These are phyloP conservation scores for Dysmachus trigonus DNA, from an alignment of 2,888 invertebrate species.

Conservation along the genomic window DNA sequence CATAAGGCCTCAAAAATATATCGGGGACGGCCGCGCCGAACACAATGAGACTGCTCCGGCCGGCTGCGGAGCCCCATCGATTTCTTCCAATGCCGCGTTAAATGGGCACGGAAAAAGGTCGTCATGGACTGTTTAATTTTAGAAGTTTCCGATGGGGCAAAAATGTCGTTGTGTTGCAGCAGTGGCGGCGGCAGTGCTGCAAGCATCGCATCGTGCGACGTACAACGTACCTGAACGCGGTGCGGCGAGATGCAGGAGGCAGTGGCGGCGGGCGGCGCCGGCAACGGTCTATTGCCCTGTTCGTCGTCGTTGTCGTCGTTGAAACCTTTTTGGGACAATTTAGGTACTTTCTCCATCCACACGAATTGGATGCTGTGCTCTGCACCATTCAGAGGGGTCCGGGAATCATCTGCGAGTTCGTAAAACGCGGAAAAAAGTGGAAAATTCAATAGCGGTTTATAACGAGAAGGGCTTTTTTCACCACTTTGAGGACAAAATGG, in stretches of 20 bases:
- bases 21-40: background rate
- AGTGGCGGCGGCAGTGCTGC: background rate
- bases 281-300: background rate
- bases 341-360: background rate
- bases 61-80: background rate
- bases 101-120: constrained; percentile 3
- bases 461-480: background rate
- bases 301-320: background rate
- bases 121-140: constrained; percentile 25
- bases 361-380: background rate
- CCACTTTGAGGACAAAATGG: background rate
- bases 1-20: background rate
- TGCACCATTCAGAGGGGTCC: background rate
- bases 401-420: background rate
- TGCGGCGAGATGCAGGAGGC: background rate
- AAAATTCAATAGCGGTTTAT: background rate
- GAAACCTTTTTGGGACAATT: background rate
- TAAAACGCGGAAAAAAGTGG: background rate
- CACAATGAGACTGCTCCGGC: background rate
- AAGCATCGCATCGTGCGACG: background rate
- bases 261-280: too few relatives aligned
- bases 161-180: background rate
- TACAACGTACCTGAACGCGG: background rate
- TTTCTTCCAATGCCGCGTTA: background rate
- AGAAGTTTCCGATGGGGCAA: background rate